Evolutionary conservation across 2,113 vertebrate genomes (phyloP).

Genomic region (Pelmatolapia mariae): DNA sequence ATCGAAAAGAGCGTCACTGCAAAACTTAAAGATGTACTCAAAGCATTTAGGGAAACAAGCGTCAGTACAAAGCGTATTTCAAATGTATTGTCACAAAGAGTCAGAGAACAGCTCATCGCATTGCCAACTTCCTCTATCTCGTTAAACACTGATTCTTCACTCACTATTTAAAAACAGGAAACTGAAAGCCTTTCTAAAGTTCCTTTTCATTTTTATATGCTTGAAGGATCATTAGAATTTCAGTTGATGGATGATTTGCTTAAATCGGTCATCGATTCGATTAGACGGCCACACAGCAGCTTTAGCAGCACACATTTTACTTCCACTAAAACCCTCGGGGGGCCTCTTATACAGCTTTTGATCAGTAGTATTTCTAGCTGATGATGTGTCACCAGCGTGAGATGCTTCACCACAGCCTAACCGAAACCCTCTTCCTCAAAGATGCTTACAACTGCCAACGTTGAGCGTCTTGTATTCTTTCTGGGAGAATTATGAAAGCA

Average conservation of each 20-base stretch:
- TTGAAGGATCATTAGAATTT: background rate
- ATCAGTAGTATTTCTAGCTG: background rate
- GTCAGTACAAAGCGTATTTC: background rate
- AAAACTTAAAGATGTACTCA: background rate
- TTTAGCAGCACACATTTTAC: background rate
- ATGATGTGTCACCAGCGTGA: background rate
- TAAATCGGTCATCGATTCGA: background rate
- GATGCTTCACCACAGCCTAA: background rate
- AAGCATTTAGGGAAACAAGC: background rate
- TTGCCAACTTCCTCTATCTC: background rate
- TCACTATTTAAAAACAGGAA: background rate
- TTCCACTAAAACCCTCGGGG: background rate
- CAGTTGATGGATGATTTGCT: background rate
- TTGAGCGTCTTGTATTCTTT: background rate
- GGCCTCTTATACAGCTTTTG: background rate
- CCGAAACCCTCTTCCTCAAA: background rate
- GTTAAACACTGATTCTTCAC: background rate
- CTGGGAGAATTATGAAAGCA: background rate
- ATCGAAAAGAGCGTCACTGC: background rate
- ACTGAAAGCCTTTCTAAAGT: background rate
- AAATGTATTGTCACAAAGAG: too few species aligned
- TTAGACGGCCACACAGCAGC: background rate
- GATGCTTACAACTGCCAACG: background rate
- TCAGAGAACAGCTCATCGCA: background rate
- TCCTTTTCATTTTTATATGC: background rate